Evolutionary conservation across 1,140 invertebrate species (phyloP), one percentile per base, ranked within the genome.

Genomic region (Diabrotica undecimpunctata): DNA sequence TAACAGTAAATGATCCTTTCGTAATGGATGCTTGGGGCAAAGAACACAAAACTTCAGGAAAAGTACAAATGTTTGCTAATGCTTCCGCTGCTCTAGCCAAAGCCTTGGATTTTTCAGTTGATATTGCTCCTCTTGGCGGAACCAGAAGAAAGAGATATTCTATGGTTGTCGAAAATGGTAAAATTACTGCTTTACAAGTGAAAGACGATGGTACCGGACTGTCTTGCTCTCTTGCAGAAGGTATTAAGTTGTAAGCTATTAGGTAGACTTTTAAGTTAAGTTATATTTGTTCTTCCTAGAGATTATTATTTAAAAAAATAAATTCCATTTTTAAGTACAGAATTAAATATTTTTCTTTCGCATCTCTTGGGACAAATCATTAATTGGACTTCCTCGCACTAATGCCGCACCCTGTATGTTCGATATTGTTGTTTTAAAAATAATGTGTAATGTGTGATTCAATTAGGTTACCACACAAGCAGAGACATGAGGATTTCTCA

Each of bases 1-100:
- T 97, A 9, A 87, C 91, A 62, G 92, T 97, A 0, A 97, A 97
- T 80, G 95, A 97, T 83, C 91, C 94, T 0, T 97, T 96, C 82
- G 95, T 97, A 1, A 95, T 96, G 93, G 85, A 86, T 56, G 94
- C 94, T 14, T 97, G 95, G 95, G 94, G 87, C 14, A 87, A 88
- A 73, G 85, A 88, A 65, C 88, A 92, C 61, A 85, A 85, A 56
- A 86, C 91, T 54, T 82, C 83, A 66, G 92, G 92, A 78, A 96
- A 95, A 83, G 83, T 97, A 39, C 87, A 91, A 11, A 91, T 97
- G 87, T 80, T 97, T 14, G 94, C 94, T 58, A 95, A 97, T 81
- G 88, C 93, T 2, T 80, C 82, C 63, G 92, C 81, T 12, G 82
- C 83, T 41, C 90, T 92, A 70, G 88, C 92, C 52, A 92, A 93